phyloP scores from a whole-genome alignment of 1,140 invertebrate genomes.

The Saxidomus purpurata region DNA sequence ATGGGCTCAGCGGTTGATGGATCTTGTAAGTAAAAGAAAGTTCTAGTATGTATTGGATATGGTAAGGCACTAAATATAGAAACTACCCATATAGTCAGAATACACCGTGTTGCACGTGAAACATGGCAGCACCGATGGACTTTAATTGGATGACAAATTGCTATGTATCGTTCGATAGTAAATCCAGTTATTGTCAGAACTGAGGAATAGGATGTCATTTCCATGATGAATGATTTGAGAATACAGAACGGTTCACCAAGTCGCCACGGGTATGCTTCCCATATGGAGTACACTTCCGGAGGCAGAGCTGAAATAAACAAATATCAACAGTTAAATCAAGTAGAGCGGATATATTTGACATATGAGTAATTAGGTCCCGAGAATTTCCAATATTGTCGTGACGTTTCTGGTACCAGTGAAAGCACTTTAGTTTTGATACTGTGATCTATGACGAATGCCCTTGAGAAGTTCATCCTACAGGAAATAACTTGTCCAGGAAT shows the following conservation, averaged over 20 bases:
- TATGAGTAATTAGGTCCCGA: background rate
- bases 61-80: conserved; percentile 93
- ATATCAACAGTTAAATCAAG: background rate
- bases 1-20: conserved; percentile 74
- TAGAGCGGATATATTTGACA: background rate
- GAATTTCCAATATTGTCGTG: too few species aligned
- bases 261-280: conserved; percentile 95
- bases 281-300: conserved; percentile 95
- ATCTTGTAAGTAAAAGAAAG: conserved; percentile 76
- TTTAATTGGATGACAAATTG: conserved; percentile 96
- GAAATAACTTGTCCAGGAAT: too few species aligned
- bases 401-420: too few species aligned
- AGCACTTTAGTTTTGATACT: too few species aligned
- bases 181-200: conserved; percentile 97
- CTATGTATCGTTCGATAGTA: conserved; percentile 97
- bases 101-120: conserved; percentile 91
- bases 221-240: conserved; percentile 93
- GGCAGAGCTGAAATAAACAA: conserved; percentile 70
- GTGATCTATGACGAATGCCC: too few species aligned
- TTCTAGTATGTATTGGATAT: conserved; percentile 82
- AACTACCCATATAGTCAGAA: conserved; percentile 92
- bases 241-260: conserved; percentile 95
- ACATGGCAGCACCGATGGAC: conserved; percentile 93
- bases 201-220: conserved; percentile 97
- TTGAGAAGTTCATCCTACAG: too few species aligned